phyloP scores from a whole-genome alignment of 2,113 vertebrate species.

The Mesocricetus auratus region DNA sequence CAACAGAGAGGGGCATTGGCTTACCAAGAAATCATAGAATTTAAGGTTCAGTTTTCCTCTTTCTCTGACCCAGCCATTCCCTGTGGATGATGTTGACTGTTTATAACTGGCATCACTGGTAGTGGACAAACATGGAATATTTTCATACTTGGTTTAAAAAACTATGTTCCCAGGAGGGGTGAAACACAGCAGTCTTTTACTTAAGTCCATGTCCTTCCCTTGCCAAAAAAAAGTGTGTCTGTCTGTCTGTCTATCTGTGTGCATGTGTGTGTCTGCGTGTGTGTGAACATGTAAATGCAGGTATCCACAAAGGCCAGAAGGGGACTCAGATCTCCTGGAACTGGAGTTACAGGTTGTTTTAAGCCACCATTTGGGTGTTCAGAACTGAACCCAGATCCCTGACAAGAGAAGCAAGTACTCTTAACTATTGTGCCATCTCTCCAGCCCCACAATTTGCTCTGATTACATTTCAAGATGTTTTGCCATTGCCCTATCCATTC shows the following conservation, averaged over 20 bases:
- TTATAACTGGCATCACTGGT: background rate
- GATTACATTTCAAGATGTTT: background rate
- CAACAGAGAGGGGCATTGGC: accelerated
- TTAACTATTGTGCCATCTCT: background rate
- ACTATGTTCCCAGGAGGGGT: background rate
- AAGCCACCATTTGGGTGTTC: background rate
- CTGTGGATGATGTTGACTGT: too few species aligned
- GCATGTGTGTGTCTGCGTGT: background rate
- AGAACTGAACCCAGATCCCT: background rate
- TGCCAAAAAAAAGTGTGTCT: background rate
- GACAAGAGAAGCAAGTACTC: background rate
- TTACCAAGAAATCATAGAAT: background rate
- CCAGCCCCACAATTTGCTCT: background rate
- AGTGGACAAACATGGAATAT: background rate
- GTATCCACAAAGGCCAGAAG: background rate
- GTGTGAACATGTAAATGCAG: background rate
- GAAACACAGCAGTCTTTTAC: background rate
- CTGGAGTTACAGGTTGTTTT: background rate
- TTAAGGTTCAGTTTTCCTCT: background rate
- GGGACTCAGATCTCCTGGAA: background rate
- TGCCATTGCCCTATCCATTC: background rate
- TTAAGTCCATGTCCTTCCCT: background rate
- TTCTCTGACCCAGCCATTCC: background rate
- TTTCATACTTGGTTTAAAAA: background rate
- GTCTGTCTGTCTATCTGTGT: background rate